Evolutionary conservation across 2,113 vertebrate genomes (phyloP).

Genomic region (Jacana jacana): DNA sequence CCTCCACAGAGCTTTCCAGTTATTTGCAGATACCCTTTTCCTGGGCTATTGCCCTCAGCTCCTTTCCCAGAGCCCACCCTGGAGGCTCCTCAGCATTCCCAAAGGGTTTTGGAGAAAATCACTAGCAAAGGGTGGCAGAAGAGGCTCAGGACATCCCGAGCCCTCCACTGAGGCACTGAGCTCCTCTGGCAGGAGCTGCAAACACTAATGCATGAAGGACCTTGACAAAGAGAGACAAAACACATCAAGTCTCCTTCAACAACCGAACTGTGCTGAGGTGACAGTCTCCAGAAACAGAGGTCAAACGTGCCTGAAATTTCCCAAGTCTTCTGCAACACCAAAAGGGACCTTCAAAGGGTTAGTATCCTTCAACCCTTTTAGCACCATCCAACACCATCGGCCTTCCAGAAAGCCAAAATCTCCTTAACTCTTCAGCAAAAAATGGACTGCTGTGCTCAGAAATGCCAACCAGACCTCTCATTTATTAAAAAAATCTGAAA

Average conservation of each 20-base stretch:
- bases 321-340: background rate
- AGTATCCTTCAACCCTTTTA: background rate
- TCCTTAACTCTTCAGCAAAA: background rate
- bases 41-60: background rate
- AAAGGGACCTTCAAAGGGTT: background rate
- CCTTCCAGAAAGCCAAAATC: background rate
- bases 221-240: background rate
- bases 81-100: background rate
- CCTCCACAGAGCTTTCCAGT: background rate
- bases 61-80: background rate
- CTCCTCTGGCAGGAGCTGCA: background rate
- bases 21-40: background rate
- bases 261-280: background rate
- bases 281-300: background rate
- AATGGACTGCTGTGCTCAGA: background rate
- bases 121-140: background rate
- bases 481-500: background rate
- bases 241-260: background rate
- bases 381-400: rapidly evolving
- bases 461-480: background rate
- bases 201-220: background rate
- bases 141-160: background rate
- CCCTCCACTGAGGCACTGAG: background rate
- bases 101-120: background rate
- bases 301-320: background rate